Percentiles rank a stretch among this genome's conserved stretches.
phyloP scores from a whole-genome alignment of 2,888 invertebrate genomes.

The Prionchulus punctatus region DNA sequence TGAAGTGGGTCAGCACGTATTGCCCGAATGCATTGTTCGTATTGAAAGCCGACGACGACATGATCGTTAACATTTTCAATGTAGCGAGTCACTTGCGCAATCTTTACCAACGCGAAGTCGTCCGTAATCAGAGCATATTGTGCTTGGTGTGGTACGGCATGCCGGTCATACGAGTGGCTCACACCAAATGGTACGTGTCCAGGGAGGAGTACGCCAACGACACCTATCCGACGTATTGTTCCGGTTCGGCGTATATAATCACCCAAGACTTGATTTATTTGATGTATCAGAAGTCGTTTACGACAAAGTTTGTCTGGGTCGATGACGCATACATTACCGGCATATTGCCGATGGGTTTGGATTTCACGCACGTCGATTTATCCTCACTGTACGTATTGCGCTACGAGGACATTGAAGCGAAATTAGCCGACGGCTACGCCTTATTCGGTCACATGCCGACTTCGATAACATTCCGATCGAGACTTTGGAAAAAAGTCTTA shows the following conservation, averaged over 20 bases:
- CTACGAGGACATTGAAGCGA: not conserved
- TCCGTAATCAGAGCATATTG: not conserved
- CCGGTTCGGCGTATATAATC: conserved; percentile 34
- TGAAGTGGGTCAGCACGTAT: conserved; percentile 8
- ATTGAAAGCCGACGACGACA: conserved; percentile 14
- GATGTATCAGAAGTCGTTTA: conserved; percentile 24
- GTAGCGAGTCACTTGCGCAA: conserved; percentile 9
- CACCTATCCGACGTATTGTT: conserved; percentile 34
- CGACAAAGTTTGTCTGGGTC: conserved; percentile 12
- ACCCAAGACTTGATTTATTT: conserved; percentile 26
- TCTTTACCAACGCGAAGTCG: conserved; percentile 1
- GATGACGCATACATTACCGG: conserved; percentile 13
- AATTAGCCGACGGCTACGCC: conserved; percentile 10
- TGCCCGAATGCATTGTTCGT: conserved; percentile 11
- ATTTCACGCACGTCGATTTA: conserved; percentile 4
- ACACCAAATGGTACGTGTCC: conserved; percentile 35
- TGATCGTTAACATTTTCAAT: conserved; percentile 12
- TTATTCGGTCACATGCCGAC: conserved; percentile 13
- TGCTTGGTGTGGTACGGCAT: conserved; percentile 3
- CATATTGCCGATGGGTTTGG: conserved; percentile 1
- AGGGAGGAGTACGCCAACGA: conserved; percentile 29
- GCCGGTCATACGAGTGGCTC: conserved; percentile 30
- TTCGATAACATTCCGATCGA: conserved; percentile 4
- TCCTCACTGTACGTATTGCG: conserved; percentile 10
- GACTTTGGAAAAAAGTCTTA: conserved; percentile 11